Evolutionary conservation across 2,113 vertebrate species (phyloP).

Genomic region (Telmatochromis brichardi): DNA sequence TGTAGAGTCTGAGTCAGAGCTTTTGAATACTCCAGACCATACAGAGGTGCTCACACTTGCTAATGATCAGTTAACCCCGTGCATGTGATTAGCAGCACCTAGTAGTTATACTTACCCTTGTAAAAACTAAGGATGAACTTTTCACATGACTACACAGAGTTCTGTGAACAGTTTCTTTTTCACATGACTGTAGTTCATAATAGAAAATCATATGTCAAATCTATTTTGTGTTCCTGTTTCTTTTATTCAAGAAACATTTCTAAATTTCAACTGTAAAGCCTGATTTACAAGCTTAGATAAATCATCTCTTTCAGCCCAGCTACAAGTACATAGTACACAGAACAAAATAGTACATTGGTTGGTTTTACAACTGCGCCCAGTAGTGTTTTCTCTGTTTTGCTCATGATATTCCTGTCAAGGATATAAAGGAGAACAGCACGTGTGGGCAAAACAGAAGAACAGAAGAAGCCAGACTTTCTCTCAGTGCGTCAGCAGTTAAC

Average conservation of each 20-base stretch:
- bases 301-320: not conserved
- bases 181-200: not conserved
- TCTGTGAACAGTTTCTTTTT: not conserved
- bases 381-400: not conserved
- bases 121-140: not conserved
- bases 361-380: not conserved
- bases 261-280: not conserved
- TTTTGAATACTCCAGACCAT: not conserved
- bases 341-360: not conserved
- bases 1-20: not conserved
- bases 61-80: not conserved
- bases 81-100: not conserved
- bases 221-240: not conserved
- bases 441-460: conserved; percentile 19
- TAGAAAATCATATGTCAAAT: not conserved
- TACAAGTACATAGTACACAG: not conserved
- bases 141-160: not conserved
- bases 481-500: conserved; percentile 48
- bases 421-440: conserved; percentile 17
- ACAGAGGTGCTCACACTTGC: not conserved
- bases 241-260: not conserved
- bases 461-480: conserved; percentile 6
- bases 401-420: not conserved
- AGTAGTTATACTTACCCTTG: not conserved
- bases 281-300: not conserved